phyloP scores from a whole-genome alignment of 1,140 invertebrate genomes.

The Sinonovacula constricta region DNA sequence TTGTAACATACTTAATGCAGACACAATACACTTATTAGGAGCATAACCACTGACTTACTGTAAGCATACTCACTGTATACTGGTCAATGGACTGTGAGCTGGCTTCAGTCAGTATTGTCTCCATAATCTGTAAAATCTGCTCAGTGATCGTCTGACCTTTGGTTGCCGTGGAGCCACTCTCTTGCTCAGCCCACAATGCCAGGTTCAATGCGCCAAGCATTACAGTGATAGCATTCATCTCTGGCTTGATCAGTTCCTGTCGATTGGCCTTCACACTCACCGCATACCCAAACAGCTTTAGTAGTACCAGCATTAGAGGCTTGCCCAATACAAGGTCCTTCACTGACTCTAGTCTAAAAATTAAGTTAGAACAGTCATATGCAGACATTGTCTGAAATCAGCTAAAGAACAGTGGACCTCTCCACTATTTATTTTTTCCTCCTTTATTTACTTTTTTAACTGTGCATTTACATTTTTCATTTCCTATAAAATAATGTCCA shows the following conservation, averaged over 20 bases:
- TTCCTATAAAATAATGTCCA: no score
- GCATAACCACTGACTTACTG: no score
- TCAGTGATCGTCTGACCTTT: conserved; percentile 85
- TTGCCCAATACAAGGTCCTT: conserved; percentile 86
- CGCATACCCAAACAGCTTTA: conserved; percentile 91
- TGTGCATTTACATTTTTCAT: no score
- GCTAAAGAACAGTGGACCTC: no score
- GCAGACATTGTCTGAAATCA: no score
- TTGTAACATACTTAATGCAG: no score
- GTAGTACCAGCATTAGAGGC: conserved; percentile 89
- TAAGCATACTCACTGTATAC: conserved; percentile 76
- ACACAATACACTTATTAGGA: no score
- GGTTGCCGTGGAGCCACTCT: conserved; percentile 78
- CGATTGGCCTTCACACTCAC: conserved; percentile 84
- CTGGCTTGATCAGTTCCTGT: conserved; percentile 78
- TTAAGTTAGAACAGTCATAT: no score
- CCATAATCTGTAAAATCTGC: conserved; percentile 89
- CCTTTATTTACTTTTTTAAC: no score
- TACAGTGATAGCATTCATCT: conserved; percentile 78
- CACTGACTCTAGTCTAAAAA: conserved; percentile 83
- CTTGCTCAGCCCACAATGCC: conserved; percentile 77
- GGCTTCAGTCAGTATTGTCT: conserved; percentile 93
- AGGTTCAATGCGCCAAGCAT: conserved; percentile 79
- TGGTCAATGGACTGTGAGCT: conserved; percentile 83
- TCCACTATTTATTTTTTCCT: no score